Conservation (phyloP, 2,797 vertebrate species). For the Pelobates cultripes region DNA sequence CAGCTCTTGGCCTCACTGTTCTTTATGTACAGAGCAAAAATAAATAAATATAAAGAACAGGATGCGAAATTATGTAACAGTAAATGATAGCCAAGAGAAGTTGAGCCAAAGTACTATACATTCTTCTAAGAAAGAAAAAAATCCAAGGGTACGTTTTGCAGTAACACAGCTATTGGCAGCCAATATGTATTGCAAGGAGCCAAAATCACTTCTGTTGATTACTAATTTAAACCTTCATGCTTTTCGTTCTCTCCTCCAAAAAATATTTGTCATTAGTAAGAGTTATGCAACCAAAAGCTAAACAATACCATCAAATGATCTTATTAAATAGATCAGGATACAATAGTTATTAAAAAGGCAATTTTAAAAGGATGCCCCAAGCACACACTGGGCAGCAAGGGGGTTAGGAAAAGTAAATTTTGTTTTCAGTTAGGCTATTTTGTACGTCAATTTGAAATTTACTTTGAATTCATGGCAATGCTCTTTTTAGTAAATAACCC, state of each 20-base stretch:
- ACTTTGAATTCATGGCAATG: no score
- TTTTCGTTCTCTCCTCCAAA: not conserved
- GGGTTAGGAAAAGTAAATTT: no score
- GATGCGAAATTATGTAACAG: conserved; percentile 26
- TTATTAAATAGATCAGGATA: no score
- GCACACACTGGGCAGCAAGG: no score
- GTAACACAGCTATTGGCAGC: conserved; percentile 12
- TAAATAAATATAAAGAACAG: not conserved
- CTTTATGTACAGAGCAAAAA: conserved; percentile 9
- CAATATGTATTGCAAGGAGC: not conserved
- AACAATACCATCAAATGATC: no score
- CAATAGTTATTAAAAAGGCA: no score
- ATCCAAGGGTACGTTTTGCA: not conserved
- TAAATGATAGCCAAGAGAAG: conserved; percentile 11
- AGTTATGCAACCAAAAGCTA: no score
- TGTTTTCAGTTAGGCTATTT: no score
- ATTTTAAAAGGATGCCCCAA: no score
- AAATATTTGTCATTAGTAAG: no score
- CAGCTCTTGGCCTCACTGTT: not conserved
- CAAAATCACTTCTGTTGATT: not conserved
- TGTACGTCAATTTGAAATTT: no score
- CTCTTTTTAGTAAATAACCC: no score
- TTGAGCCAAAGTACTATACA: conserved; percentile 7
- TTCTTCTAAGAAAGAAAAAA: conserved; percentile 15
- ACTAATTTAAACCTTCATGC: conserved; percentile 19